Conservation (phyloP, 2,888 invertebrate genomes). For the Phyto melanocephala region DNA sequence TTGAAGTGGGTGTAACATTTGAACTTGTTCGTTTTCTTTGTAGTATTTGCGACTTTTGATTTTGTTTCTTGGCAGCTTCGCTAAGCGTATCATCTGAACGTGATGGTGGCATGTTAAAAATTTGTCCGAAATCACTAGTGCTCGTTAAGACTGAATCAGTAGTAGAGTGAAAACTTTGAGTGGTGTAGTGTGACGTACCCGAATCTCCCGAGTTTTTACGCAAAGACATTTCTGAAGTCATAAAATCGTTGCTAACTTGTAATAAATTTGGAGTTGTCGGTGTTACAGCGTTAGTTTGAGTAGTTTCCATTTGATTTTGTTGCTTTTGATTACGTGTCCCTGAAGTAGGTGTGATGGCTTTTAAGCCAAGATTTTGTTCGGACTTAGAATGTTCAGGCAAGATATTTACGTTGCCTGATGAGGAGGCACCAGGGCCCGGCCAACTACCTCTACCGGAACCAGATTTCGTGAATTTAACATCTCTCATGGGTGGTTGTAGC, state of each 20-base stretch:
- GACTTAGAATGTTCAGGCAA: slow-evolving; percentile 90
- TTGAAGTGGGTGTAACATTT: slow-evolving; percentile 71
- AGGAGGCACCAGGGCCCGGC: slow-evolving; percentile 84
- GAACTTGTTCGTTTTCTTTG: slow-evolving; percentile 82
- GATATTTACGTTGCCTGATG: slow-evolving; percentile 49
- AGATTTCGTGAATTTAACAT: slow-evolving; percentile 86
- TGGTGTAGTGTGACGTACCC: slow-evolving; percentile 80
- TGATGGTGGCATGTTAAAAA: slow-evolving; percentile 84
- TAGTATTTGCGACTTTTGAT: slow-evolving; percentile 81
- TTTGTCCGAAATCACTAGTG: slow-evolving; percentile 70
- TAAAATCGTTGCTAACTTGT: slow-evolving; percentile 67
- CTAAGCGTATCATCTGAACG: slow-evolving; percentile 88
- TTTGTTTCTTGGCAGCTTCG: slow-evolving; percentile 79
- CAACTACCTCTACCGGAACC: slow-evolving; percentile 90
- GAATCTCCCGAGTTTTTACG: slow-evolving; percentile 82
- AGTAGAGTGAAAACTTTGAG: slow-evolving; percentile 79
- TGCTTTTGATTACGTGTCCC: slow-evolving; percentile 36
- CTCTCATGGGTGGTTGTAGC: slow-evolving; percentile 80
- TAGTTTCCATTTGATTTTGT: slow-evolving; percentile 47
- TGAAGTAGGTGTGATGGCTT: slow-evolving; percentile 64
- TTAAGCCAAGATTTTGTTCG: slow-evolving; percentile 83
- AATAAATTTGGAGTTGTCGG: slow-evolving; percentile 65
- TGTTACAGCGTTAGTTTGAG: slow-evolving; percentile 37
- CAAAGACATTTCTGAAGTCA: slow-evolving; percentile 74
- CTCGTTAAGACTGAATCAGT: slow-evolving; percentile 70